Evolutionary conservation across 2,888 invertebrate species (phyloP).

Genomic region (Maniola hyperantus): DNA sequence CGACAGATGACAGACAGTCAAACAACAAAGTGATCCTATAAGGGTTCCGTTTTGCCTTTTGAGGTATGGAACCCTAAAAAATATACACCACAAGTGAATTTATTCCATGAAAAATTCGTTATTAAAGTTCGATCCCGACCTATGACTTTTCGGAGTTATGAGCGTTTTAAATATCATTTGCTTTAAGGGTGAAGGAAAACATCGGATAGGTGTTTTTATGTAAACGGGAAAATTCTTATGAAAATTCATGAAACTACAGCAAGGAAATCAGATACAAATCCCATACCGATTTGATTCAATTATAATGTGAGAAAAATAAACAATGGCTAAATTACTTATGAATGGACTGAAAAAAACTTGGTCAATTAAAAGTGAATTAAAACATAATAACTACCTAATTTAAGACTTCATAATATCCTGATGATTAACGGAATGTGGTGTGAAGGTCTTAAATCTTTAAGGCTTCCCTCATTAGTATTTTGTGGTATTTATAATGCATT

Average conservation of each 20-base stretch:
- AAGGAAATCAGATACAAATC: slow-evolving; percentile 28
- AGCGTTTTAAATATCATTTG: too few species aligned
- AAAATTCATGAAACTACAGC: slow-evolving; percentile 27
- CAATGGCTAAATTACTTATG: slow-evolving; percentile 22
- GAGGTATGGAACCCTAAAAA: too few species aligned
- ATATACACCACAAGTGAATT: too few species aligned
- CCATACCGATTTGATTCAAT: slow-evolving; percentile 30
- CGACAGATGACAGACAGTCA: too few species aligned
- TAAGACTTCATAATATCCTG: background rate
- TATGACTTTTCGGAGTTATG: too few species aligned
- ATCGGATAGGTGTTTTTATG: too few species aligned
- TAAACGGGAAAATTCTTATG: slow-evolving; percentile 22
- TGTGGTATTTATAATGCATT: background rate
- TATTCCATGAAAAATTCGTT: too few species aligned
- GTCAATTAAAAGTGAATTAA: slow-evolving; percentile 20
- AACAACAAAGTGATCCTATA: too few species aligned
- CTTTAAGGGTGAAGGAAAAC: too few species aligned
- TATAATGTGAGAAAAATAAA: slow-evolving; percentile 31
- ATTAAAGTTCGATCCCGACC: too few species aligned
- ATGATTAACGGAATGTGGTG: background rate
- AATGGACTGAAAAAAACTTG: slow-evolving; percentile 9
- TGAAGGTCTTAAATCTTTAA: background rate
- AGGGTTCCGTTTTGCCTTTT: too few species aligned
- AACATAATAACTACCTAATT: background rate
- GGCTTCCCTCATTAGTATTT: background rate